Evolutionary conservation across 2,888 invertebrate species (phyloP).

Genomic region (Chloromyia formosa): DNA sequence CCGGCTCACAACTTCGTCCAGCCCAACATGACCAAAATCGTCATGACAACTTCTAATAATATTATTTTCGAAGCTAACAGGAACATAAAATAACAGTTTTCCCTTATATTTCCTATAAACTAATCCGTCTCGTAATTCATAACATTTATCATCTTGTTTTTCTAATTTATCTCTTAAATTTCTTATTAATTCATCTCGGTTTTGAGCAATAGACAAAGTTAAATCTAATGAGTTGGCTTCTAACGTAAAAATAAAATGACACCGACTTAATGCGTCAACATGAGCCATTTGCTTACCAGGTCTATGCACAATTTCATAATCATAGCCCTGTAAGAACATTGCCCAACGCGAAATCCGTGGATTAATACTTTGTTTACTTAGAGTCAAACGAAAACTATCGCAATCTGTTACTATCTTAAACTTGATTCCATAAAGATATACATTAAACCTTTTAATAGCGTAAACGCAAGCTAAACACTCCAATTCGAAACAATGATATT

Average conservation of each 20-base stretch:
- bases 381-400: constrained; percentile 53
- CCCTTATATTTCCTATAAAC: constrained; percentile 46
- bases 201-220: constrained; percentile 47
- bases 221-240: constrained; percentile 46
- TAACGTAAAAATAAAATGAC: constrained; percentile 32
- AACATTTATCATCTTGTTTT: constrained; percentile 40
- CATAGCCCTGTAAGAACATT: constrained; percentile 55
- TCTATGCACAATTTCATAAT: constrained; percentile 56
- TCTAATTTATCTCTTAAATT: constrained; percentile 50
- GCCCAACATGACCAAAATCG: constrained; percentile 54
- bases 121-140: constrained; percentile 49
- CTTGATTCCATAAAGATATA: constrained; percentile 52
- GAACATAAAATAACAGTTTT: constrained; percentile 49
- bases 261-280: constrained; percentile 56
- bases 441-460: constrained; percentile 52
- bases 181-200: constrained; percentile 50
- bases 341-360: constrained; percentile 58
- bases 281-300: constrained; percentile 57
- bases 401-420: constrained; percentile 56
- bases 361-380: constrained; percentile 54
- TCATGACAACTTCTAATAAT: constrained; percentile 54
- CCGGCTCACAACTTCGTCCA: constrained; percentile 55
- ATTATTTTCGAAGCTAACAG: constrained; percentile 51
- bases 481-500: constrained; percentile 56
- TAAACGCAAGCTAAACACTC: constrained; percentile 54